phyloP scores from a whole-genome alignment of 2,113 vertebrate species.

The Microcebus murinus region DNA sequence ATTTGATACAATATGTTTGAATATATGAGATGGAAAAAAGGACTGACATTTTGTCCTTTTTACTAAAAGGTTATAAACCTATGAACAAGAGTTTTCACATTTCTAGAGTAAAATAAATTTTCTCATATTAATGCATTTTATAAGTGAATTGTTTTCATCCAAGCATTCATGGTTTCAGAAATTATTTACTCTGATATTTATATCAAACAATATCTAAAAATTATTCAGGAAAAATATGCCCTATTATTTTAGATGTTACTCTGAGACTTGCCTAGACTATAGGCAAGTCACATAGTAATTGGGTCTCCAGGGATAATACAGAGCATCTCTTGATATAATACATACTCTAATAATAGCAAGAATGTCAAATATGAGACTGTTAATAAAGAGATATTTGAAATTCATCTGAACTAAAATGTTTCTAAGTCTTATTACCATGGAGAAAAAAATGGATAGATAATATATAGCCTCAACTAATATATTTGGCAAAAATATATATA shows the following conservation, averaged over 20 bases:
- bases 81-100: conserved; percentile 6
- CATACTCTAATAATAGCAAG: not conserved
- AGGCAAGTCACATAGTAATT: conserved; percentile 26
- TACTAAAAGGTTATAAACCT: not conserved
- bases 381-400: conserved; percentile 43
- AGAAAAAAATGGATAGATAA: not conserved
- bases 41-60: not conserved
- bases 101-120: conserved; percentile 3
- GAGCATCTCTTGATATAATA: conserved; percentile 11
- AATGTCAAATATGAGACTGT: not conserved
- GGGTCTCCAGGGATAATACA: not conserved
- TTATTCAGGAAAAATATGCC: not conserved
- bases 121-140: conserved; percentile 20
- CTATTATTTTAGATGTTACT: not conserved
- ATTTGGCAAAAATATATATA: not conserved
- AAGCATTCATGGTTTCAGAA: conserved; percentile 32
- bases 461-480: not conserved
- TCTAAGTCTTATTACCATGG: not conserved
- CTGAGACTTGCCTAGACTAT: not conserved
- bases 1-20: not conserved
- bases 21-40: not conserved
- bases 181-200: conserved; percentile 42
- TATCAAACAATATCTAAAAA: conserved; percentile 38
- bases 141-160: conserved; percentile 11
- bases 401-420: conserved; percentile 26